phyloP scores from a whole-genome alignment of 2,113 vertebrate genomes.

The Synodontis membranacea region DNA sequence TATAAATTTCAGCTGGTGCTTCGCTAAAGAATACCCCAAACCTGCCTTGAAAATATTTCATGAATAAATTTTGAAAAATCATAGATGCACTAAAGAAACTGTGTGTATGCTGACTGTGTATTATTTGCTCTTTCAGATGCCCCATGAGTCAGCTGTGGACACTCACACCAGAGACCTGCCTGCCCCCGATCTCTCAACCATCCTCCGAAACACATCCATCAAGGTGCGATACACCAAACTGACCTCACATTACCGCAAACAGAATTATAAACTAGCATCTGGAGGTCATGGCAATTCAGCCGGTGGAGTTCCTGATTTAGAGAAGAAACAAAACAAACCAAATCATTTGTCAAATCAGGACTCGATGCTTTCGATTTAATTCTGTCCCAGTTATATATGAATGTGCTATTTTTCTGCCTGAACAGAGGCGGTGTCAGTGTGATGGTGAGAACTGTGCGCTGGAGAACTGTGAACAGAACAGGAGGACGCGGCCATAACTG shows the following conservation, averaged over 20 bases:
- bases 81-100: no score
- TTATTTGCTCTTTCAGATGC: constrained; percentile 75
- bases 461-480: constrained; percentile 34
- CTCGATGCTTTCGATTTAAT: background rate
- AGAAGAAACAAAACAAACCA: background rate
- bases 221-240: constrained; percentile 41
- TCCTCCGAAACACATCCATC: constrained; percentile 26
- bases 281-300: background rate
- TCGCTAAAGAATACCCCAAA: background rate
- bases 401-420: background rate
- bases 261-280: background rate
- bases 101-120: background rate
- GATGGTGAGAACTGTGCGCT: constrained; percentile 35
- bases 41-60: background rate
- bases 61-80: no score
- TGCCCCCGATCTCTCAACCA: constrained; percentile 45
- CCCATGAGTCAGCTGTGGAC: constrained; percentile 70
- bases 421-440: constrained; percentile 39
- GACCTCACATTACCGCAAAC: background rate
- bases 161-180: constrained; percentile 50
- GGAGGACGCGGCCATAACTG: constrained; percentile 13
- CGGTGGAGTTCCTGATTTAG: background rate
- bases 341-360: background rate
- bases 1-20: no score
- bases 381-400: background rate